These are phyloP conservation scores for Cyanistes caeruleus DNA, from an alignment of 2,113 vertebrate species.

Conservation along the genomic window DNA sequence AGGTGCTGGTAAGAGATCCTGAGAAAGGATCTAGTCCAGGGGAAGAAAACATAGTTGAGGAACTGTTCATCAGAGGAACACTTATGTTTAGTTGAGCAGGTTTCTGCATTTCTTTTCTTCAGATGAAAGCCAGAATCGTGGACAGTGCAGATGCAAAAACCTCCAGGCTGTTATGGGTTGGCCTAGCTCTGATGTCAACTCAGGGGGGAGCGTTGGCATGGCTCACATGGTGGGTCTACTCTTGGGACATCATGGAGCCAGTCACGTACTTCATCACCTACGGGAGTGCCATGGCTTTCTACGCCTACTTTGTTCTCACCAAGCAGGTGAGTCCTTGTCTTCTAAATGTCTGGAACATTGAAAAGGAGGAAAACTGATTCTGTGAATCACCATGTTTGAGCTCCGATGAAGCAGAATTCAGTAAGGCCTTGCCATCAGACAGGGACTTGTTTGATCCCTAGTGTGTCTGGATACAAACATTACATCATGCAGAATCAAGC, in stretches of 20 bases:
- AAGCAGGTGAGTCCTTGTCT: slow-evolving; percentile 78
- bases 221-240: slow-evolving; percentile 98
- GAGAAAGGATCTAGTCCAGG: not conserved
- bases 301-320: slow-evolving; percentile 89
- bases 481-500: not conserved
- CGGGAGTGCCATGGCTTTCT: slow-evolving; percentile 87
- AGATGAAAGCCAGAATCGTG: slow-evolving; percentile 83
- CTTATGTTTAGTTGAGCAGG: not conserved
- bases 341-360: not conserved
- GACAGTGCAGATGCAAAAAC: slow-evolving; percentile 75
- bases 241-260: slow-evolving; percentile 97
- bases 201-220: slow-evolving; percentile 92
- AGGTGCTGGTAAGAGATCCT: not conserved
- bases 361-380: not conserved
- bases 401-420: not conserved
- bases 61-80: not conserved
- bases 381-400: not conserved
- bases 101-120: not conserved
- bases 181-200: slow-evolving; percentile 87
- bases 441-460: not conserved
- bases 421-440: not conserved
- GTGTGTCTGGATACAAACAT: not conserved
- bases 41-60: not conserved
- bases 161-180: slow-evolving; percentile 81
- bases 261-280: slow-evolving; percentile 95